Evolutionary conservation across 2,888 invertebrate species (phyloP).

Genomic region (Eucera pruinosa): DNA sequence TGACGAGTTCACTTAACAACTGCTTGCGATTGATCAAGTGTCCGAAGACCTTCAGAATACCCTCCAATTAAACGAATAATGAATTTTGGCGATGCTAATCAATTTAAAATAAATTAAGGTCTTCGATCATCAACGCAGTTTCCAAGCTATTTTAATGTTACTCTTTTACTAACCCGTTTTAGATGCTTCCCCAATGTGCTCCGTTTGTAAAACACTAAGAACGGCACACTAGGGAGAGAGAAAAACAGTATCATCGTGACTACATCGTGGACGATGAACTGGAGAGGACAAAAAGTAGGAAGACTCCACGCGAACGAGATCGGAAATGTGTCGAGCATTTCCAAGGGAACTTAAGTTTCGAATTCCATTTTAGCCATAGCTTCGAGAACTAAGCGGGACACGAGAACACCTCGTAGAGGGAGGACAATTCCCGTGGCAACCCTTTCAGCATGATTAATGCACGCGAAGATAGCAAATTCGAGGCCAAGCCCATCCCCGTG

Average conservation of each 20-base stretch:
- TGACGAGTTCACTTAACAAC: constrained; percentile 35
- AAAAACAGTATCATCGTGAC: background rate
- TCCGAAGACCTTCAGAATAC: background rate
- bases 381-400: background rate
- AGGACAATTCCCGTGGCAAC: constrained; percentile 58
- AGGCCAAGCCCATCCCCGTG: constrained; percentile 57
- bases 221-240: background rate
- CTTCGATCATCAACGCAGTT: too few relatives aligned
- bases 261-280: constrained; percentile 5
- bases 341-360: constrained; percentile 23
- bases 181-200: too few relatives aligned
- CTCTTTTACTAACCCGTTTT: too few relatives aligned
- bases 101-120: background rate
- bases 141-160: too few relatives aligned
- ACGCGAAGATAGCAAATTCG: constrained; percentile 70
- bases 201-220: background rate
- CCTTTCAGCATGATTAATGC: constrained; percentile 72
- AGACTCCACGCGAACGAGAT: background rate
- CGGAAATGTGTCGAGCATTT: constrained; percentile 13
- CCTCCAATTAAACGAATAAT: constrained; percentile 3
- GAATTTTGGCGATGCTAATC: background rate
- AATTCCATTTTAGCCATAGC: constrained; percentile 24
- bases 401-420: constrained; percentile 16
- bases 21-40: constrained; percentile 26
- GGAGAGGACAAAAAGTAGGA: constrained; percentile 1